phyloP scores from a whole-genome alignment of 2,888 invertebrate species.

The Helleia helle region DNA sequence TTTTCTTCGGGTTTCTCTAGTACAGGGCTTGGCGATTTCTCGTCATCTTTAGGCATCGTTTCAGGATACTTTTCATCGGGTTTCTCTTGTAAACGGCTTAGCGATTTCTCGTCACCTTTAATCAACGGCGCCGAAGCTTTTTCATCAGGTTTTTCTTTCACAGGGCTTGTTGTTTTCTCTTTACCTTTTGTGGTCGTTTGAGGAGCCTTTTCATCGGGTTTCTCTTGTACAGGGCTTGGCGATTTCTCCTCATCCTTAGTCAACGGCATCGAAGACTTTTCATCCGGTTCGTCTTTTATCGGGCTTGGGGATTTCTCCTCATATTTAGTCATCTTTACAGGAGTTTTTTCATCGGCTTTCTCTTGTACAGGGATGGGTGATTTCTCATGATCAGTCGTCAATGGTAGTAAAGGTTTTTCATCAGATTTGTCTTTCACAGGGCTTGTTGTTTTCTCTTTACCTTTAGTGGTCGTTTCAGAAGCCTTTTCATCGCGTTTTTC shows the following conservation, averaged over 20 bases:
- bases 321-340: not conserved
- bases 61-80: not conserved
- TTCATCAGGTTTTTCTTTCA: not conserved
- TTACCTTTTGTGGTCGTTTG: not conserved
- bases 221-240: slow-evolving; percentile 8
- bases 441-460: slow-evolving; percentile 12
- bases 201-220: slow-evolving; percentile 1
- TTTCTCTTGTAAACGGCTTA: slow-evolving; percentile 10
- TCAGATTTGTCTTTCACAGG: slow-evolving; percentile 2
- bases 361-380: not conserved
- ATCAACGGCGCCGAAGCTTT: not conserved
- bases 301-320: slow-evolving; percentile 14
- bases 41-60: not conserved
- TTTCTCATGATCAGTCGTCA: not conserved
- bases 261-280: not conserved
- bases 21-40: slow-evolving; percentile 13
- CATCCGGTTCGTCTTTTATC: not conserved
- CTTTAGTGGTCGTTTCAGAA: too few relatives aligned
- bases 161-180: slow-evolving; percentile 12
- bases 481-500: too few relatives aligned
- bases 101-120: slow-evolving; percentile 11
- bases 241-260: not conserved
- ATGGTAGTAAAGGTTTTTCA: not conserved
- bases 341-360: not conserved
- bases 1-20: too few relatives aligned